Conservation (phyloP, 2,113 vertebrate species). For the Girardinichthys multiradiatus region DNA sequence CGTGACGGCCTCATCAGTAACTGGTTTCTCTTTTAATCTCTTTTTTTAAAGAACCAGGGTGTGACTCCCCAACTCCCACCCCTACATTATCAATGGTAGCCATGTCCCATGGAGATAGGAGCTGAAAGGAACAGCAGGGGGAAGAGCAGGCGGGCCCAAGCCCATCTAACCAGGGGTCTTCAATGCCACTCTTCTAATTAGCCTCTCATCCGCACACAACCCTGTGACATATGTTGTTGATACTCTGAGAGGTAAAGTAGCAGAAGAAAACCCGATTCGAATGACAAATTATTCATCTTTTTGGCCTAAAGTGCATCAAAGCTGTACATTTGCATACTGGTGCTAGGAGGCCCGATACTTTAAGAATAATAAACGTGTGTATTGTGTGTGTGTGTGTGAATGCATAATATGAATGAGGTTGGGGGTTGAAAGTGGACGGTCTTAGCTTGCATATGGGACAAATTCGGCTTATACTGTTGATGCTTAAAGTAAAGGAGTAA, state of each 20-base stretch:
- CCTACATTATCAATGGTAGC: constrained; percentile 67
- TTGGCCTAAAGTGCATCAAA: constrained; percentile 40
- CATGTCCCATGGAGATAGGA: constrained; percentile 45
- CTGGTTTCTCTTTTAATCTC: constrained; percentile 8
- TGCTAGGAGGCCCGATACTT: constrained; percentile 34
- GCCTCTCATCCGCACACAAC: constrained; percentile 48
- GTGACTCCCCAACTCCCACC: constrained; percentile 3
- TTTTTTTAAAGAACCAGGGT: constrained; percentile 49
- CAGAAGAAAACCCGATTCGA: constrained; percentile 52
- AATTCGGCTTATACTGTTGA: too few species aligned
- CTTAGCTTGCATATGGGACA: not conserved
- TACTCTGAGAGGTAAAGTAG: constrained; percentile 51
- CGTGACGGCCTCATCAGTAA: constrained; percentile 63
- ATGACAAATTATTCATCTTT: constrained; percentile 61
- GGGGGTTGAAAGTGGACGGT: constrained; percentile 1
- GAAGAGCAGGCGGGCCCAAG: constrained; percentile 21
- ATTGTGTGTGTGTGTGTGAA: constrained; percentile 6
- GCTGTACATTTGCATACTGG: constrained; percentile 50
- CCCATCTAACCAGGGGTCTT: constrained; percentile 38
- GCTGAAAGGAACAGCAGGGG: constrained; percentile 72
- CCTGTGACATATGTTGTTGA: constrained; percentile 58
- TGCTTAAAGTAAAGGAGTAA: too few species aligned
- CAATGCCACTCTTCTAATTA: constrained; percentile 66
- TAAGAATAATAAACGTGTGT: constrained; percentile 22
- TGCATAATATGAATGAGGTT: not conserved